These are phyloP conservation scores for Gryllus longicercus DNA, from an alignment of 2,888 invertebrate species.

Conservation along the genomic window DNA sequence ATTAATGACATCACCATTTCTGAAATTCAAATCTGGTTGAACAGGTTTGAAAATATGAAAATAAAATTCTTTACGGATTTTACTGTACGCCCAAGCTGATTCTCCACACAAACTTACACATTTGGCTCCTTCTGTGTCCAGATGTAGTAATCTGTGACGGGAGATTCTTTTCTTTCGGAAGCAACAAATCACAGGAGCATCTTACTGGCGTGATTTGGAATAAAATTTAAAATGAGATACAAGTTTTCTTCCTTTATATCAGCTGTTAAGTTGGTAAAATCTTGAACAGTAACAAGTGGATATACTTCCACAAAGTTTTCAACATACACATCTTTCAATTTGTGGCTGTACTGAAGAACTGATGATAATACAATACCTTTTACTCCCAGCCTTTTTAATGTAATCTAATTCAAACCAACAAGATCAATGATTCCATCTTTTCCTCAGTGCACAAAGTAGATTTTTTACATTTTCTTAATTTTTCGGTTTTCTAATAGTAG, in stretches of 20 bases:
- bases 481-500: too few species aligned
- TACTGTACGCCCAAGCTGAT: slow-evolving; percentile 69
- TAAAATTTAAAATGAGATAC: slow-evolving; percentile 67
- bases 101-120: slow-evolving; percentile 56
- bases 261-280: background rate
- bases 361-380: slow-evolving; percentile 66
- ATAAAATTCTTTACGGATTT: slow-evolving; percentile 64
- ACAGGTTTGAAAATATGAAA: slow-evolving; percentile 68
- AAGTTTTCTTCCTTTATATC: background rate
- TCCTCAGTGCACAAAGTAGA: too few species aligned
- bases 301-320: slow-evolving; percentile 41
- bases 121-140: slow-evolving; percentile 65
- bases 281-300: background rate
- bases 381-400: slow-evolving; percentile 41
- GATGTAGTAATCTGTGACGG: slow-evolving; percentile 71
- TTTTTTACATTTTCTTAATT: too few species aligned
- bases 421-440: too few species aligned
- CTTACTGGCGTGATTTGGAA: slow-evolving; percentile 67
- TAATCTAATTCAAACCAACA: too few species aligned
- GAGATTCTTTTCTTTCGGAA: slow-evolving; percentile 56
- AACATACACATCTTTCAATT: slow-evolving; percentile 61
- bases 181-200: slow-evolving; percentile 69
- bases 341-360: slow-evolving; percentile 51
- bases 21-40: slow-evolving; percentile 79
- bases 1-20: slow-evolving; percentile 61